Conservation (phyloP, 2,888 invertebrate species). For the Chymomyza fuscimana region DNA sequence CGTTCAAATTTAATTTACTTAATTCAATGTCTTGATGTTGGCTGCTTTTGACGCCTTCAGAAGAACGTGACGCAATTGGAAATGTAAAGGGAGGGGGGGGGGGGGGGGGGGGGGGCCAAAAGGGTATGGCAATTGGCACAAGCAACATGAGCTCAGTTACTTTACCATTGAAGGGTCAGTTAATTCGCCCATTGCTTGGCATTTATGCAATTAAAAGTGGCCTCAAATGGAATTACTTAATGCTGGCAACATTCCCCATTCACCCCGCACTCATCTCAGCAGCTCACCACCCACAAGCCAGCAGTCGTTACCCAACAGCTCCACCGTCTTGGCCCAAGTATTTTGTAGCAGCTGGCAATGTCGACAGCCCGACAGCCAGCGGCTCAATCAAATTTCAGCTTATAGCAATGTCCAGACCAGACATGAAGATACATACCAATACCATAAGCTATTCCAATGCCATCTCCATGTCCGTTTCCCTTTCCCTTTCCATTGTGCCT, state of each 20-base stretch:
- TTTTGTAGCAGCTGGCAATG: no score
- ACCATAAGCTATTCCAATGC: not conserved
- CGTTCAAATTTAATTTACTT: constrained; percentile 70
- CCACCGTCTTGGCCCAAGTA: no score
- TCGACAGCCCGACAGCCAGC: not conserved
- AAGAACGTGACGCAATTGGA: constrained; percentile 54
- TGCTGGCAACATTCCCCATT: not conserved
- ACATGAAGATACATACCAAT: not conserved
- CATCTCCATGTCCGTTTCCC: not conserved
- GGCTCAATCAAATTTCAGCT: not conserved
- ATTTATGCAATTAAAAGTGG: constrained; percentile 7
- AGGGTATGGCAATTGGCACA: no score
- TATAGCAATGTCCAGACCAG: not conserved
- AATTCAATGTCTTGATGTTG: constrained; percentile 45
- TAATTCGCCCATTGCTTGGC: not conserved
- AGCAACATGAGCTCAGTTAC: no score
- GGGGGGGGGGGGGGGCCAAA: no score
- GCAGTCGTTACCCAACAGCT: no score
- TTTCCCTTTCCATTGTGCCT: not conserved
- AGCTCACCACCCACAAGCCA: no score
- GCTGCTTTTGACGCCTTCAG: constrained; percentile 21
- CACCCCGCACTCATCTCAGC: no score
- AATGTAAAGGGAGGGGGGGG: constrained; percentile 34
- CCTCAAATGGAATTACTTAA: constrained; percentile 13
- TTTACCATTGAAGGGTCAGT: no score